phyloP scores from a whole-genome alignment of 2,113 vertebrate species.

The Gallinago undulata region DNA sequence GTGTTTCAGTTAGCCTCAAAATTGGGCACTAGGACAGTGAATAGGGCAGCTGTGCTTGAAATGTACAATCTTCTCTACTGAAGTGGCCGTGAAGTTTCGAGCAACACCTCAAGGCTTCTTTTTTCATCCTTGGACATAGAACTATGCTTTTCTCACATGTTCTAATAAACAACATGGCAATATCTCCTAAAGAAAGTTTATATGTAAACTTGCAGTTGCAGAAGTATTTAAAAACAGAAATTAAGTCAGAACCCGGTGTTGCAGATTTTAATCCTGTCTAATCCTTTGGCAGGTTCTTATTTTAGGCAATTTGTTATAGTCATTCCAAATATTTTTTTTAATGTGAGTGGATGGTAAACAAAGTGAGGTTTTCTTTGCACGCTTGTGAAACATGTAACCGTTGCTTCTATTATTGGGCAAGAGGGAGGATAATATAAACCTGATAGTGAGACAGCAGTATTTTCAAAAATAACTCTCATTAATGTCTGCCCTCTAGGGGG shows the following conservation, averaged over 20 bases:
- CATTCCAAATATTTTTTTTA: not conserved
- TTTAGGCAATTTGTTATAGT: not conserved
- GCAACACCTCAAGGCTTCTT: not conserved
- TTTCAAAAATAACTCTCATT: not conserved
- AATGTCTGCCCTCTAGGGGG: not conserved
- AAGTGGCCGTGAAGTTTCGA: not conserved
- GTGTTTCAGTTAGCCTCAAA: not conserved
- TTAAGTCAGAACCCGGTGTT: not conserved
- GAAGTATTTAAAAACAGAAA: not conserved
- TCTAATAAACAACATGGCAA: not conserved
- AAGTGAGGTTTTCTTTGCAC: not conserved
- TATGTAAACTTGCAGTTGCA: not conserved
- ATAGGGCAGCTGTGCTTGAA: not conserved
- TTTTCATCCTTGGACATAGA: not conserved
- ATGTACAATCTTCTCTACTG: rapidly evolving
- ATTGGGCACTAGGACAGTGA: too few species aligned
- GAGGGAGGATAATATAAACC: not conserved
- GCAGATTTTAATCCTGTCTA: not conserved
- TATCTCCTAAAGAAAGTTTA: not conserved
- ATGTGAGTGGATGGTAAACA: not conserved
- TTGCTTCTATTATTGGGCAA: not conserved
- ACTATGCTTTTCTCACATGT: not conserved
- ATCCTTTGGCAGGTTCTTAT: not conserved
- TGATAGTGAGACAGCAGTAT: not conserved
- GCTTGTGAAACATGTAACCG: not conserved